Percentiles rank a stretch among this genome's conserved stretches.
Conservation (phyloP, 1,140 invertebrate species). For the Lineus longissimus region DNA sequence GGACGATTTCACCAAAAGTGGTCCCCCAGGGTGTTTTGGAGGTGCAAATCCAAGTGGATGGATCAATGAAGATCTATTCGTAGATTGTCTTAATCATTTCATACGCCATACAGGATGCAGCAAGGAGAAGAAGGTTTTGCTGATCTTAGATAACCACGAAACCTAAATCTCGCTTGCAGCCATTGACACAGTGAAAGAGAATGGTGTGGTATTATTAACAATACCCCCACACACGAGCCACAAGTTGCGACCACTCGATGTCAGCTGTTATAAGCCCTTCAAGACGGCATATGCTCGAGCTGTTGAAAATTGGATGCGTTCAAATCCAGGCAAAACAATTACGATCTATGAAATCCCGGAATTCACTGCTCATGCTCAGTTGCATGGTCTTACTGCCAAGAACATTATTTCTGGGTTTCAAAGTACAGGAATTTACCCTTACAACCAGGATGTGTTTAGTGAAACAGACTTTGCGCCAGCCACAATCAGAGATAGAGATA, state of each 20-base stretch:
- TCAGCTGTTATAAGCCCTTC: constrained; percentile 18
- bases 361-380: background rate
- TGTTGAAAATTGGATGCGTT: constrained; percentile 56
- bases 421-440: constrained; percentile 11
- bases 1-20: constrained; percentile 48
- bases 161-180: constrained; percentile 26
- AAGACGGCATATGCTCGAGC: constrained; percentile 22
- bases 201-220: constrained; percentile 23
- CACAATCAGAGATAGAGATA: background rate
- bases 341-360: constrained; percentile 11
- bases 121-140: constrained; percentile 22
- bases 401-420: constrained; percentile 14
- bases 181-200: constrained; percentile 27
- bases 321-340: constrained; percentile 11
- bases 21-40: constrained; percentile 17
- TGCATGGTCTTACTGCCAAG: background rate
- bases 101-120: constrained; percentile 35
- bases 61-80: constrained; percentile 18
- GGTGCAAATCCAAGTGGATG: constrained; percentile 16
- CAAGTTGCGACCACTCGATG: constrained; percentile 21
- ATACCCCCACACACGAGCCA: constrained; percentile 25
- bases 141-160: constrained; percentile 25
- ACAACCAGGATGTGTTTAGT: constrained; percentile 2
- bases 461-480: constrained; percentile 10
- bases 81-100: constrained; percentile 53